A percentile compares a stretch with the other conserved stretches of the same genome.
phyloP scores from a whole-genome alignment of 2,888 invertebrate species.

The Xylocampa areola region DNA sequence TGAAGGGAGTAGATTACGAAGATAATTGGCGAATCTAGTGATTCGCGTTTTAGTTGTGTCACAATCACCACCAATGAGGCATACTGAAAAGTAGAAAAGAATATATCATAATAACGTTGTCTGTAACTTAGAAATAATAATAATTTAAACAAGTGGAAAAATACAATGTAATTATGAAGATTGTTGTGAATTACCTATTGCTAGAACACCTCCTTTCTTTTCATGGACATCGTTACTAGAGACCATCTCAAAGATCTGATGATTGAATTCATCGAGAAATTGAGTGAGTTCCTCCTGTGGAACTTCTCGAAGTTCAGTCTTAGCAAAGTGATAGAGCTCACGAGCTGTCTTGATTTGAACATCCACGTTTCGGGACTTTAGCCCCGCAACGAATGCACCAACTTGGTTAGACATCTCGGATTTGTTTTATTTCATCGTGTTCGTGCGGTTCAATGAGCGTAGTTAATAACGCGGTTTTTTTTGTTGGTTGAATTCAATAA shows the following conservation, averaged over 20 bases:
- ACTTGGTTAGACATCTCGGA: conserved; percentile 89
- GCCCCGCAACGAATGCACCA: conserved; percentile 94
- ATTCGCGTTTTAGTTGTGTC: conserved; percentile 97
- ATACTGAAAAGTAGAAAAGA: conserved; percentile 90
- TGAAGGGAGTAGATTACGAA: conserved; percentile 96
- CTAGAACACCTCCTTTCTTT: conserved; percentile 98
- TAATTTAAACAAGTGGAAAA: conserved; percentile 1
- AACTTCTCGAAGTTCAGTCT: conserved; percentile 96
- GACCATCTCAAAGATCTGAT: conserved; percentile 98
- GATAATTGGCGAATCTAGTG: conserved; percentile 97
- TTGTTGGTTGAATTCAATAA: conserved; percentile 20
- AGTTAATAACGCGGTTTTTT: conserved; percentile 28
- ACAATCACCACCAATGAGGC: conserved; percentile 97
- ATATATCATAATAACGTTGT: background rate
- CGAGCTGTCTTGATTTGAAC: conserved; percentile 95
- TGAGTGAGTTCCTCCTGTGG: conserved; percentile 96
- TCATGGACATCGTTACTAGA: conserved; percentile 97
- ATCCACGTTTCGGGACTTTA: conserved; percentile 97
- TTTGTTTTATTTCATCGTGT: conserved; percentile 59
- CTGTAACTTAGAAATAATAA: background rate
- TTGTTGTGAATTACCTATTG: conserved; percentile 91
- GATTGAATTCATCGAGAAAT: conserved; percentile 98
- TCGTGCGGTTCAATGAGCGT: conserved; percentile 23
- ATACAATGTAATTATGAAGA: background rate
- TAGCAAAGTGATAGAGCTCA: conserved; percentile 96